Base-by-base conservation (phyloP, 2,113 vertebrate genomes). In the Phylloscopus trochiloides region DNA sequence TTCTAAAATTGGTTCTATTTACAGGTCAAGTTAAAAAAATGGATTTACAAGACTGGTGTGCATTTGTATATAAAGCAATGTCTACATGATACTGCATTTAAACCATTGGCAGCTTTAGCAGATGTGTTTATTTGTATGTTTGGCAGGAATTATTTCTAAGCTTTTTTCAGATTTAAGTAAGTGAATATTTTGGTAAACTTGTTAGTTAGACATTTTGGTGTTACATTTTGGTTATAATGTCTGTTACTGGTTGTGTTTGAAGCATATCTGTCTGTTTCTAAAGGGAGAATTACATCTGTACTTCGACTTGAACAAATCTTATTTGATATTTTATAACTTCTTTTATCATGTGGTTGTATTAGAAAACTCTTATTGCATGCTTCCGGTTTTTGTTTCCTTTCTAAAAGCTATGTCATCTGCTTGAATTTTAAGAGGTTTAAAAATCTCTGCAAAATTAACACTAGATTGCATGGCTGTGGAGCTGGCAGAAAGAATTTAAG, bases 111-210 rank as follows among this genome's bases (percentile, higher is more conserved):
- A 79, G 73, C 54, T 92, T 89, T 85, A 71, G 58, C 89, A 90
- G 85, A 34, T 92, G 70, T 94, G 66, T 91, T 88, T 91, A 21
- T 92, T 94, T 95, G 61, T 87, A 7, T 74, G 31, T 87, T 96
- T 94, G 84, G 62, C 91, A 95, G 66, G 73, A 91, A 70, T 95
- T 65, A 9, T 92, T 95, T 86, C 42, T 68, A 68, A 87, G 61
- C 5, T 38, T 73, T 89, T 82, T 86, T 38, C 16, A 13, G 59
- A 21, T 92, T 89, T 74, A 45, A 68, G 57, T n/a, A 80, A 92
- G 75, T 78, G 73, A 89, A 67, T 87, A 10, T 87, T 75, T 92
- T 74, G 87, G 50, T 87, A 26, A 52, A 87, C 59, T 68, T 84
- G 31, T 65, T 94, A 31, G 63, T 80, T 91, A 63, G 86, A 55